Evolutionary conservation across 2,113 vertebrate species (phyloP), one percentile per base, ranked within the genome.

Genomic region (Hippopotamus amphibius): DNA sequence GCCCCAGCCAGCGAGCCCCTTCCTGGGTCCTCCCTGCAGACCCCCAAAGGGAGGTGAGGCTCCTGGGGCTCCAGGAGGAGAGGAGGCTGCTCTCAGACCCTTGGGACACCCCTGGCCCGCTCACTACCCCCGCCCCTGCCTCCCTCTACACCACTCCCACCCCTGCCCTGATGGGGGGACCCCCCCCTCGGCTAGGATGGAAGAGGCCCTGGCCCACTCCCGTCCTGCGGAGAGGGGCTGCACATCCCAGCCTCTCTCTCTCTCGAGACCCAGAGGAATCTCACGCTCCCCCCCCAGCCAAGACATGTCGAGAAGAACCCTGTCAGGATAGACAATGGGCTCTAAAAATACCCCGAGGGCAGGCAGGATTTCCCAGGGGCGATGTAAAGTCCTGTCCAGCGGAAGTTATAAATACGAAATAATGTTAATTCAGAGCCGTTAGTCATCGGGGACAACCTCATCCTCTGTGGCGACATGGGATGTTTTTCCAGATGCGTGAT

Each of bases 291-390:
- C 30, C 41, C 61, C 16, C 30, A 14, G 10, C 37, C 0, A 1
- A 84, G 26, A 53, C 53, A 0, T 4, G 0, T 24, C 66, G 7
- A 50, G 71, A 86, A 80, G 95, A 76, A 86, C 97, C 97, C 96
- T 12, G 46, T 95, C 97, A 85, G 61, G 82, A 86, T 16, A 79
- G 97, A 99, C 98, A 99, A 99, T 98, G 74, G 98, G 50, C 63
- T 69, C 98, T 99, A 98, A 99, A 99, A 99, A 99, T 99, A 98
- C 86, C 97, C 92, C 33, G 17, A 82, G 94, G 95, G 96, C 97
- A 97, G 98, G 98, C 96, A 83, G 95, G 98, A 97, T 97, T 97
- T 98, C 95, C 97, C 97, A 96, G 82, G 63, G 91, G 97, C 98
- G 98, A 97, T 97, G 98, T 97, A 97, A 97, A 94, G 96, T 74